Conservation (phyloP, 2,888 invertebrate genomes). For the Gymnoscelis rufifasciata region DNA sequence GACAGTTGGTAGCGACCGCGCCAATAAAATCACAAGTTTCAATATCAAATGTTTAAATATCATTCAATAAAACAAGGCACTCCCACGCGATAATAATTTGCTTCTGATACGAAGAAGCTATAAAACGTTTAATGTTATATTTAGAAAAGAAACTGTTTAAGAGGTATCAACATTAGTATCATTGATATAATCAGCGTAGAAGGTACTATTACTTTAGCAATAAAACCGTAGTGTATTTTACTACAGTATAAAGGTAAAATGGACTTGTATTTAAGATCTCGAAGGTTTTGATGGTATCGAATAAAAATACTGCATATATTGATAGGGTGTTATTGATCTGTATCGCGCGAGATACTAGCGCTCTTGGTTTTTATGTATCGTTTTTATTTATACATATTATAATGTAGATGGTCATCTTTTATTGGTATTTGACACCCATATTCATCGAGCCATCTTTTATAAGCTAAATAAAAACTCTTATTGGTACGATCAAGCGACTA, state of each 20-base stretch:
- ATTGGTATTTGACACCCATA: too few species aligned
- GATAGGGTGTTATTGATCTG: too few species aligned
- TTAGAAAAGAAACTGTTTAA: constrained; percentile 1
- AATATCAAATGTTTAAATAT: constrained; percentile 1
- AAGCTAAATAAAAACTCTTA: too few species aligned
- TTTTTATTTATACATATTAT: too few species aligned
- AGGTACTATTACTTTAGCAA: not conserved
- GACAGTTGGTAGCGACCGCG: not conserved
- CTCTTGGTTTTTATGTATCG: too few species aligned
- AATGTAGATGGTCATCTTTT: too few species aligned
- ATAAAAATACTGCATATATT: not conserved
- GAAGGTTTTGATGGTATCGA: not conserved
- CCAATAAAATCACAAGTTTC: constrained; percentile 1
- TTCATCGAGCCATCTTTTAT: too few species aligned
- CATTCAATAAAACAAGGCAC: constrained; percentile 5
- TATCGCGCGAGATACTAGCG: too few species aligned
- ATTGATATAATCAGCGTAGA: constrained; percentile 2
- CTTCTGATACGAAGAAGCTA: constrained; percentile 21
- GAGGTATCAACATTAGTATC: constrained; percentile 10
- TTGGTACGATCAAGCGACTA: too few species aligned
- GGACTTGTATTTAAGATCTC: not conserved
- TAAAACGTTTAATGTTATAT: constrained; percentile 14
- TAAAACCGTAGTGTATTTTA: not conserved
- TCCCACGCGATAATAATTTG: constrained; percentile 3
- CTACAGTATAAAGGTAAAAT: constrained; percentile 1